These are phyloP conservation scores for Hydractinia symbiolongicarpus DNA, from an alignment of 30 jellyfish, hydroid and myxozoan species.

Conservation along the genomic window DNA sequence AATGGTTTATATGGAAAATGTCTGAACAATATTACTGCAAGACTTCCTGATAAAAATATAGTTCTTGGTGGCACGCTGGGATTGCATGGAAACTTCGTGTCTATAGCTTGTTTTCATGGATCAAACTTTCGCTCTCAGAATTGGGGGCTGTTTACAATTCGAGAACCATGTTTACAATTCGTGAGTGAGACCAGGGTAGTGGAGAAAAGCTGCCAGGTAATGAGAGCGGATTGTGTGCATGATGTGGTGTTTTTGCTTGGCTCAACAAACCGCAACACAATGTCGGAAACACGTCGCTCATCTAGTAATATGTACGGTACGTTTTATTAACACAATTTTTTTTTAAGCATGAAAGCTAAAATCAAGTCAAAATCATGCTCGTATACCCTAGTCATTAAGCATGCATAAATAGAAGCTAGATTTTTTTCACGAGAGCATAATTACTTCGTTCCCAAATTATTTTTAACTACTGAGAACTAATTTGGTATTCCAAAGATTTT, in stretches of 20 bases:
- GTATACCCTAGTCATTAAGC: too few relatives aligned
- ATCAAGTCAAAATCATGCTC: too few relatives aligned
- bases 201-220: constrained; percentile 88
- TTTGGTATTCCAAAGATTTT: too few relatives aligned
- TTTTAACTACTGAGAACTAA: too few relatives aligned
- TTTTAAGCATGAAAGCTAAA: not conserved
- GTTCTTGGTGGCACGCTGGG: constrained; percentile 72
- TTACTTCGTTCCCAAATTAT: too few relatives aligned
- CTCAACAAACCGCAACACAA: not conserved
- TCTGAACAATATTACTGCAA: constrained; percentile 34
- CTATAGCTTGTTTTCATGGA: constrained; percentile 95
- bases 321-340: not conserved
- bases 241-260: constrained; percentile 58
- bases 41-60: constrained; percentile 41
- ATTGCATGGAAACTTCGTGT: constrained; percentile 61
- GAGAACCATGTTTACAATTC: constrained; percentile 68
- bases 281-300: constrained; percentile 16
- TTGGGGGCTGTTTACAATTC: constrained; percentile 90
- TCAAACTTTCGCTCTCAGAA: constrained; percentile 95
- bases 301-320: constrained; percentile 11
- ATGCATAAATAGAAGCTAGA: too few relatives aligned
- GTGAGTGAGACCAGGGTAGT: constrained; percentile 53
- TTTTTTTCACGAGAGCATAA: too few relatives aligned
- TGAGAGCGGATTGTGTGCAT: constrained; percentile 68
- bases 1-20: constrained; percentile 60